Conservation (phyloP, 2,888 invertebrate genomes). For the Muschampia plurimacula region DNA sequence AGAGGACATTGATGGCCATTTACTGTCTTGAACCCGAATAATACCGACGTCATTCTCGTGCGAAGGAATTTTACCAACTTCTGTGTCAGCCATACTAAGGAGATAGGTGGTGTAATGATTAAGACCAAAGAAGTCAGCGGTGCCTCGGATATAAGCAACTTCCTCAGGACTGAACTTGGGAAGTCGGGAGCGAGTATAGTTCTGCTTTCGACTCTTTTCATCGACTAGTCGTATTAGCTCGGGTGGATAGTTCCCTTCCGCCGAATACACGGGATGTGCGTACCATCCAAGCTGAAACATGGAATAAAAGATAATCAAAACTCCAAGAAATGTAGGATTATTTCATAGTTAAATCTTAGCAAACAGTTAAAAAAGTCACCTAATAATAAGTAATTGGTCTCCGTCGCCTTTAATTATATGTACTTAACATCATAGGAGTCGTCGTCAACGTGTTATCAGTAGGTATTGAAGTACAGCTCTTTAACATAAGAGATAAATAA, state of each 20-base stretch:
- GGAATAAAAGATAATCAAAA: background rate
- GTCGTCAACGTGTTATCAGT: no score
- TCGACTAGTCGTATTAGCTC: conserved; percentile 82
- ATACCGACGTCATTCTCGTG: conserved; percentile 87
- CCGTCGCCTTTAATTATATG: no score
- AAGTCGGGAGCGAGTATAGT: conserved; percentile 83
- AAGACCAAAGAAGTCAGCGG: conserved; percentile 81
- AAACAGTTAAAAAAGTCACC: no score
- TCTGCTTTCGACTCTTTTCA: conserved; percentile 81
- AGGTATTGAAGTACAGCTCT: no score
- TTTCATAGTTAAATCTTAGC: no score
- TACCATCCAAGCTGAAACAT: conserved; percentile 79
- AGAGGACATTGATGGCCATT: conserved; percentile 87
- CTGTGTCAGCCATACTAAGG: conserved; percentile 70
- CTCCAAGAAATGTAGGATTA: no score
- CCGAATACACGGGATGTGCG: conserved; percentile 82
- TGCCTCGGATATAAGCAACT: conserved; percentile 73
- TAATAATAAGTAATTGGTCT: no score
- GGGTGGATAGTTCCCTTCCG: conserved; percentile 85
- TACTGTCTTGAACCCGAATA: conserved; percentile 81
- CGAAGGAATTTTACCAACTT: conserved; percentile 82
- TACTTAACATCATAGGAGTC: no score
- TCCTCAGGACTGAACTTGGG: conserved; percentile 84
- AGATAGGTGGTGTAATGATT: conserved; percentile 82
- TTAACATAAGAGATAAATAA: no score